A percentile compares a stretch with the other conserved stretches of the same genome.
Evolutionary conservation across 37 sponge, comb jelly and placozoan genomes (phyloP).

Genomic region (Amphimedon queenslandica): DNA sequence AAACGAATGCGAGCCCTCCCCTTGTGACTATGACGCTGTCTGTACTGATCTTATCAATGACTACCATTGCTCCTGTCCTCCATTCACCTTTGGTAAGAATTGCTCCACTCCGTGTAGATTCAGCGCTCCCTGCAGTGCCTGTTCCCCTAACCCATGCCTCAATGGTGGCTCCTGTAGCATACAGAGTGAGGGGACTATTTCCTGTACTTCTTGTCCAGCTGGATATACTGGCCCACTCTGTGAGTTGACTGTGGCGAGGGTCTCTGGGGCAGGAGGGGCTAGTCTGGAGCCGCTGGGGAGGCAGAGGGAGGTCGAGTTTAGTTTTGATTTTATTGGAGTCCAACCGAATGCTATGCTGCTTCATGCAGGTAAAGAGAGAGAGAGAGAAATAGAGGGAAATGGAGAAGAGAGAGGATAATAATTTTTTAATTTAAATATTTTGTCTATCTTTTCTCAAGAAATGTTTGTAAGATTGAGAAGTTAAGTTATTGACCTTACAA

Average conservation of each 20-base stretch:
- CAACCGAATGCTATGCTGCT: constrained; percentile 38
- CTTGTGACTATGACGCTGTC: constrained; percentile 34
- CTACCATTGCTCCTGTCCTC: constrained; percentile 42
- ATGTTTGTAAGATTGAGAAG: no score
- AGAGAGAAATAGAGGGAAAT: constrained; percentile 1
- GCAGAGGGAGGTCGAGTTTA: not conserved
- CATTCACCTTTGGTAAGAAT: constrained; percentile 27
- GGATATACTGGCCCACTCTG: constrained; percentile 35
- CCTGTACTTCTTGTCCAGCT: constrained; percentile 44
- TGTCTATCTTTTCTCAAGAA: no score
- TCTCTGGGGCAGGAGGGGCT: constrained; percentile 11
- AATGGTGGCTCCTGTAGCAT: constrained; percentile 45
- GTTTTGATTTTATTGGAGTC: constrained; percentile 40
- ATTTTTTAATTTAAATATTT: no score
- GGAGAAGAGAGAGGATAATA: no score
- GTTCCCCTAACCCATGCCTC: constrained; percentile 45
- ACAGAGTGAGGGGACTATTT: not conserved
- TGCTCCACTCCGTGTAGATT: constrained; percentile 48
- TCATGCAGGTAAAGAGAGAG: constrained; percentile 11
- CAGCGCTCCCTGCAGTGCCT: constrained; percentile 39
- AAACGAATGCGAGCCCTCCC: constrained; percentile 31
- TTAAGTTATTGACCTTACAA: no score
- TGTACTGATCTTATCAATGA: constrained; percentile 31
- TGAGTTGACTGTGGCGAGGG: constrained; percentile 29
- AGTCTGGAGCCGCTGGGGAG: not conserved